A percentile compares a stretch with the other conserved stretches of the same genome.
phyloP scores from a whole-genome alignment of 1,140 invertebrate species.

The Bilobella aurantiaca region DNA sequence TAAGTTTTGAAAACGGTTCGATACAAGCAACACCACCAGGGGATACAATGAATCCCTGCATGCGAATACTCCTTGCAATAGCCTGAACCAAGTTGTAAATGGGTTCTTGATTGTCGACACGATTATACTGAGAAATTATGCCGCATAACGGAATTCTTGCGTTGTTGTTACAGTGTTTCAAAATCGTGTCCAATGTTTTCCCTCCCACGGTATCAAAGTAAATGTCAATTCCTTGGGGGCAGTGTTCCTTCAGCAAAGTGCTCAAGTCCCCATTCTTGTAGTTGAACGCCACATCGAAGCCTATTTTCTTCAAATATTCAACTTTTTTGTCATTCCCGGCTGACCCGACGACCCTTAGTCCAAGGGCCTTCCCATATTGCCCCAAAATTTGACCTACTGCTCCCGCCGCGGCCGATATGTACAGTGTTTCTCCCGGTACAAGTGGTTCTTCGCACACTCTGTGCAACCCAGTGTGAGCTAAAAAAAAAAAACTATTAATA shows the following conservation, averaged over 20 bases:
- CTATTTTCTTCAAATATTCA: neutral
- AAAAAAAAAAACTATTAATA: too few species aligned
- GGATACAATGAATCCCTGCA: slow-evolving; percentile 3
- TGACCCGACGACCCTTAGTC: slow-evolving; percentile 10
- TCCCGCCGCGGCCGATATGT: neutral
- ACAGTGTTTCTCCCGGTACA: neutral
- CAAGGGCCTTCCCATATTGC: slow-evolving; percentile 13
- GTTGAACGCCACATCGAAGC: slow-evolving; percentile 9
- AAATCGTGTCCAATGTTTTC: slow-evolving; percentile 5
- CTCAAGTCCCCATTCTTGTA: slow-evolving; percentile 10
- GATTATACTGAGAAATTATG: slow-evolving; percentile 9
- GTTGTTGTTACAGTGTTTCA: neutral
- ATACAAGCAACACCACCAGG: neutral
- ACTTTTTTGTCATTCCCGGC: slow-evolving; percentile 6
- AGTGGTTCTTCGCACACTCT: neutral
- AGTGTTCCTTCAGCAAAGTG: slow-evolving; percentile 4
- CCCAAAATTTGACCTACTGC: slow-evolving; percentile 17
- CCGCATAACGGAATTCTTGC: slow-evolving; percentile 3
- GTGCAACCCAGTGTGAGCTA: neutral
- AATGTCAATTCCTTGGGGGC: slow-evolving; percentile 16
- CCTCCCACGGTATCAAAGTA: slow-evolving; percentile 14
- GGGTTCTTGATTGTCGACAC: neutral
- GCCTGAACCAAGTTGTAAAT: neutral
- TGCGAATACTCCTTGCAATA: neutral
- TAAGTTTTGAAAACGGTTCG: neutral